Evolutionary conservation across 2,888 invertebrate species (phyloP).

Genomic region (Agrochola lychnidis): DNA sequence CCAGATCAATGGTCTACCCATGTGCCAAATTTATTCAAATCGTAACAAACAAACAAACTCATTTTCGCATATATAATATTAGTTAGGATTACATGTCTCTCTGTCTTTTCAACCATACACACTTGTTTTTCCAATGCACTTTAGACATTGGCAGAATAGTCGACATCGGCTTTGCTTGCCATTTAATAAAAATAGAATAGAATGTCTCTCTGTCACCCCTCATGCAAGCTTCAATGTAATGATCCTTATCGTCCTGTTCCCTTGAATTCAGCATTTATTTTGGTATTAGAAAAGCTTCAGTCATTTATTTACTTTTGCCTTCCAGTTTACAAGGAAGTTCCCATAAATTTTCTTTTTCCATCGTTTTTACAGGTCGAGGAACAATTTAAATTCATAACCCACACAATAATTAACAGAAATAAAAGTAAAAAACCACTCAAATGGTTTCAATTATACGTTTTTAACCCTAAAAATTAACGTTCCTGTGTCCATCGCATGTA

Average conservation of each 20-base stretch:
- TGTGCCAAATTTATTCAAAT: no score
- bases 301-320: conserved; percentile 3
- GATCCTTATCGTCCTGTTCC: neutral
- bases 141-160: no score
- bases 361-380: conserved; percentile 4
- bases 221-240: neutral
- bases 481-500: conserved; percentile 67
- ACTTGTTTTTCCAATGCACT: no score
- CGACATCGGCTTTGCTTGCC: no score
- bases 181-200: no score
- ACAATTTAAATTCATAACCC: conserved; percentile 32
- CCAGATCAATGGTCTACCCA: no score
- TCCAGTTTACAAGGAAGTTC: conserved; percentile 4
- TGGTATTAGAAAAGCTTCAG: neutral
- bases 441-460: conserved; percentile 49
- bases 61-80: no score
- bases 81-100: no score
- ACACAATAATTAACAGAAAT: conserved; percentile 43
- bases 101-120: no score
- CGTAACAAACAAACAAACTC: no score
- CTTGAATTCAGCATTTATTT: conserved; percentile 17
- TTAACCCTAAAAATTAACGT: conserved; percentile 60
- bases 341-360: conserved; percentile 12
- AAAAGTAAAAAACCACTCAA: conserved; percentile 43
- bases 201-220: neutral